Evolutionary conservation across 2,797 vertebrate genomes (phyloP), one percentile per base, ranked within the genome.

Genomic region (Sciurus vulgaris): DNA sequence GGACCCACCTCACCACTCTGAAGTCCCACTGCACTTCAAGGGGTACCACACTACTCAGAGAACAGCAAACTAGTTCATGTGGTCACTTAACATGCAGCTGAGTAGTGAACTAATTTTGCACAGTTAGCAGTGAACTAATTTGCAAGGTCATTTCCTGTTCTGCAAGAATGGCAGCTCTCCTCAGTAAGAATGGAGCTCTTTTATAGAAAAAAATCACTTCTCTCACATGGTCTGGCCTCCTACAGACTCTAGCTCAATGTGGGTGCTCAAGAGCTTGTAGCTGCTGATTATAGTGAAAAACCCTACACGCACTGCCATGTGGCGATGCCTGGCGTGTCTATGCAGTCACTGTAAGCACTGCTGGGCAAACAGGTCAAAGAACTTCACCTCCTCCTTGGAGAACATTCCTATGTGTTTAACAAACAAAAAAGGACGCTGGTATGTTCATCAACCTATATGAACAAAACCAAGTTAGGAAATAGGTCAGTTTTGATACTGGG

Each of bases 261-360:
- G 7, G 69, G 61, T 3, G 1, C 35, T 35, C 24, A 15, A 2
- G 4, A 35, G 26, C 54, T n/a, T 65, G 4, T 1, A 49, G 33
- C 4, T 3, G 73, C n/a, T 22, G 22, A 61, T 30, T 18, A 38
- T 5, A 14, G 78, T 5, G 15, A 61, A 38, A 90, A 88, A 33
- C 22, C 0, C 2, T 9, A 41, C 0, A 0, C 4, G 24, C 2
- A 1, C 69, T 10, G 74, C n/a, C 44, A 82, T 24, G 0, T 24
- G 33, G 51, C 33, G 44, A 15, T 2, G 9, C 22, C 9, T 13
- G 65, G 22, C 3, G 6, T 1, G 22, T 38, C 51, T 61, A 54
- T 1, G 49, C 35, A 28, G 17, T 35, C 0, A 1, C 47, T 65
- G 69, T 18, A 54, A 0, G 11, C 0, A 20, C 7, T 44, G 22